phyloP scores from a whole-genome alignment of 2,113 vertebrate species.

The Genyomyrus donnyi region DNA sequence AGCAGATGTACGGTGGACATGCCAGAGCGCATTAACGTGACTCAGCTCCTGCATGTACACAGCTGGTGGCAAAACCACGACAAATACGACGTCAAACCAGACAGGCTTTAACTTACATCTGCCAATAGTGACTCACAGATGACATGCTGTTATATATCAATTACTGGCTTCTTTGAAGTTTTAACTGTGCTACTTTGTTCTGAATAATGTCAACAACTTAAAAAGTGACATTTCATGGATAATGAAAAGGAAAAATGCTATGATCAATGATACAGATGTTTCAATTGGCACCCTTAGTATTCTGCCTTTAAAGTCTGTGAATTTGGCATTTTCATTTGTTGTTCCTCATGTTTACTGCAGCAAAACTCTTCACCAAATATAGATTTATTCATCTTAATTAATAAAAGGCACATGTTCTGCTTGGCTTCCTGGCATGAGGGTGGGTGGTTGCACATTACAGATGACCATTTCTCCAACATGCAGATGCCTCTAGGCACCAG shows the following conservation, averaged over 20 bases:
- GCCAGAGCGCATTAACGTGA: background rate
- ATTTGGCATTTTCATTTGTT: background rate
- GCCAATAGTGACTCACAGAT: background rate
- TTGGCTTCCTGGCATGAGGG: background rate
- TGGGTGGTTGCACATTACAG: background rate
- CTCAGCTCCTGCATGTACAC: background rate
- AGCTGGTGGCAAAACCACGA: background rate
- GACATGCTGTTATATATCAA: background rate
- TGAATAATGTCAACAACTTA: background rate
- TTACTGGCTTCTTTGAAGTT: background rate
- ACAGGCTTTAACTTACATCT: background rate
- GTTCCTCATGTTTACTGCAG: background rate
- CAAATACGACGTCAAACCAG: background rate
- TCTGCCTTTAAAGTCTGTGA: background rate
- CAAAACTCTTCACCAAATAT: background rate
- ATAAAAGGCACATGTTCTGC: background rate
- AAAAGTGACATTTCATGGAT: background rate
- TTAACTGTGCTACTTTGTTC: background rate
- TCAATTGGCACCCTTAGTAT: background rate
- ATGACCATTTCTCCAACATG: background rate
- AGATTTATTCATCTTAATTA: background rate
- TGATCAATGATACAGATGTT: background rate
- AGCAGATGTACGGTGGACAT: background rate
- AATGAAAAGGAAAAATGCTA: background rate
- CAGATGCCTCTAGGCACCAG: background rate